Evolutionary conservation across 2,888 invertebrate species (phyloP).

Genomic region (Smittia sp.): DNA sequence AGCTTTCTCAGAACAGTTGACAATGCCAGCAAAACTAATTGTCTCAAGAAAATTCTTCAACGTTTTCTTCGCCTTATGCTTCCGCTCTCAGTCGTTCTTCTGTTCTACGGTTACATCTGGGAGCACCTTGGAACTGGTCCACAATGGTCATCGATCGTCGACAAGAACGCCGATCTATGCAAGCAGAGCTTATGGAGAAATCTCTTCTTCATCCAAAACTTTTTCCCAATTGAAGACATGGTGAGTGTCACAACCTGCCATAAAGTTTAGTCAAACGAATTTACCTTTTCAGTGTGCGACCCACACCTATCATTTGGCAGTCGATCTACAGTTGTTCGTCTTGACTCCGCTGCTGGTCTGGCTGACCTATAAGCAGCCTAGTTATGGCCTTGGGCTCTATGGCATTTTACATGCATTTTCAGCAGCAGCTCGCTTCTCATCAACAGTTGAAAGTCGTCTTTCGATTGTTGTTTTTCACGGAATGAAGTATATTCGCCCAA

Average conservation of each 20-base stretch:
- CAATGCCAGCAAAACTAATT: constrained; percentile 57
- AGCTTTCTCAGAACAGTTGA: constrained; percentile 59
- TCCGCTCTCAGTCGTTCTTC: constrained; percentile 60
- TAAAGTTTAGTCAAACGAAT: not conserved
- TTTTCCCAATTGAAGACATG: constrained; percentile 67
- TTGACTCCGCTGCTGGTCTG: constrained; percentile 65
- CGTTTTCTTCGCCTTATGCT: constrained; percentile 66
- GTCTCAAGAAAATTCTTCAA: constrained; percentile 59
- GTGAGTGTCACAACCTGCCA: constrained; percentile 51
- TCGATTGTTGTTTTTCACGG: constrained; percentile 67
- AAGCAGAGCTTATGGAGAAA: constrained; percentile 68
- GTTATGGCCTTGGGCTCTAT: constrained; percentile 58
- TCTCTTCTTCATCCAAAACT: constrained; percentile 65
- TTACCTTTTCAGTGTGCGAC: constrained; percentile 64
- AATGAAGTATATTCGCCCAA: constrained; percentile 57
- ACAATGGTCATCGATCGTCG: constrained; percentile 64
- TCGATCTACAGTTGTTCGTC: constrained; percentile 71
- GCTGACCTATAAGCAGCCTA: constrained; percentile 59
- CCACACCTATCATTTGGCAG: constrained; percentile 70
- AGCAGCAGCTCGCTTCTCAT: constrained; percentile 63
- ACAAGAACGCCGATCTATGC: constrained; percentile 63
- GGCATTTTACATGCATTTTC: constrained; percentile 59
- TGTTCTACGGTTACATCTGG: constrained; percentile 67
- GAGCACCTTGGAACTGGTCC: constrained; percentile 65
- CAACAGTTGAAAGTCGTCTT: constrained; percentile 60